A percentile compares a stretch with the other conserved stretches of the same genome.
These are phyloP conservation scores for Noctua janthe DNA, from an alignment of 2,888 invertebrate genomes.

Conservation along the genomic window DNA sequence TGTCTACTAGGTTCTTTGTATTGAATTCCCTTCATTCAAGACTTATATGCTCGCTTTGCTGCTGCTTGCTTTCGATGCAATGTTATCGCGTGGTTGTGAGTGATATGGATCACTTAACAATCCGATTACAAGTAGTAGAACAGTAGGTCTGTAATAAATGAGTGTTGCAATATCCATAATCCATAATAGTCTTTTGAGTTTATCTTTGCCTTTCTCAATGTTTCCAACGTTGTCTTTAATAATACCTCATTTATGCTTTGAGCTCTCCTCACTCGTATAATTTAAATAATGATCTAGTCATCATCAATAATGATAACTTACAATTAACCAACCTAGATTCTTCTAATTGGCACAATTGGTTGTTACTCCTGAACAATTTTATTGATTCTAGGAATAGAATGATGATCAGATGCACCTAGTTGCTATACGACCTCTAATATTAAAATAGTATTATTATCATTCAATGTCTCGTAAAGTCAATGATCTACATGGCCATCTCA, in stretches of 20 bases:
- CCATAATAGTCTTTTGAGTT: background rate
- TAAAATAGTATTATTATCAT: conserved; percentile 60
- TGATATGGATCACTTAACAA: conserved; percentile 31
- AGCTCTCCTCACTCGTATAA: background rate
- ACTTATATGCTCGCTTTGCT: background rate
- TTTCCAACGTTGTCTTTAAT: background rate
- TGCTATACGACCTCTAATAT: conserved; percentile 8
- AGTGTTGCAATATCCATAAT: background rate
- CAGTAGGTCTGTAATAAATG: conserved; percentile 2
- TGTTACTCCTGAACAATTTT: background rate
- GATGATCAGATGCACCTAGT: conserved; percentile 11
- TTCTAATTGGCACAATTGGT: conserved; percentile 4
- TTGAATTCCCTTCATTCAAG: background rate
- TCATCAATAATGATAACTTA: background rate
- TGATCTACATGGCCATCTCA: conserved; percentile 68
- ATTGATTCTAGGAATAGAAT: conserved; percentile 7
- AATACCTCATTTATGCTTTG: background rate
- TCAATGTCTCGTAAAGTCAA: conserved; percentile 71
- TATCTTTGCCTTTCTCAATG: background rate
- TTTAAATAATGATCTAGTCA: background rate
- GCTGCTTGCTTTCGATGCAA: background rate
- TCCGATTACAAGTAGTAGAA: background rate
- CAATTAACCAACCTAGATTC: conserved; percentile 15
- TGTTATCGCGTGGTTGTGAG: conserved; percentile 23
- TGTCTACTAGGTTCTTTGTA: background rate